Evolutionary conservation across 92 coral and sea anemone species (phyloP).

Genomic region (Blastomussa wellsi): DNA sequence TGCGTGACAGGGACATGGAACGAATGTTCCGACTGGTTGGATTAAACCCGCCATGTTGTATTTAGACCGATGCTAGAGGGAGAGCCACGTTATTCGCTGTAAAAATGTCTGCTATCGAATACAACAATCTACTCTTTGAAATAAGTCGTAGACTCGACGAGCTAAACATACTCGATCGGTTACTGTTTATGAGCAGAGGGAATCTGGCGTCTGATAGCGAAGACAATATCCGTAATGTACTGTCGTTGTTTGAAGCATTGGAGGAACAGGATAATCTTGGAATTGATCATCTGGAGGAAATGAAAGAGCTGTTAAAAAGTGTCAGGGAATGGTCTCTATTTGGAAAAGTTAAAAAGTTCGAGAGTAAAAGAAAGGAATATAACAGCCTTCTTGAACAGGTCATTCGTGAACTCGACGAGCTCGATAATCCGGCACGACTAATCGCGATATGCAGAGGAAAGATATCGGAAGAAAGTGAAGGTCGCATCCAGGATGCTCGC

Average conservation of each 20-base stretch:
- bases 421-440: not conserved
- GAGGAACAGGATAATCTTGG: not conserved
- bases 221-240: not conserved
- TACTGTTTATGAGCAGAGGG: conserved; percentile 2
- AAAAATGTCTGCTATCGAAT: not conserved
- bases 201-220: not conserved
- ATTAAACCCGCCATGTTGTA: too few species aligned
- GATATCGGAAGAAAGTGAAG: not conserved
- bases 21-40: too few species aligned
- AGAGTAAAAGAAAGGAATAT: not conserved
- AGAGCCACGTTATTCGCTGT: not conserved
- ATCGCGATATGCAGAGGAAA: not conserved
- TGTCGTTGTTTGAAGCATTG: not conserved
- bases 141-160: conserved; percentile 7
- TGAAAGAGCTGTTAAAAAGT: not conserved
- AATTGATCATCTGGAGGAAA: not conserved
- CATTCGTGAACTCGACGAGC: not conserved
- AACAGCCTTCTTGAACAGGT: not conserved
- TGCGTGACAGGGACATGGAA: too few species aligned
- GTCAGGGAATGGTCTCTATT: not conserved
- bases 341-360: not conserved
- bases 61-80: too few species aligned
- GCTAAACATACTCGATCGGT: not conserved
- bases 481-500: not conserved
- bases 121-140: not conserved